Percentiles rank a stretch among this genome's conserved stretches.
Evolutionary conservation across 2,113 vertebrate genomes (phyloP).

Genomic region (Halcyon senegalensis): DNA sequence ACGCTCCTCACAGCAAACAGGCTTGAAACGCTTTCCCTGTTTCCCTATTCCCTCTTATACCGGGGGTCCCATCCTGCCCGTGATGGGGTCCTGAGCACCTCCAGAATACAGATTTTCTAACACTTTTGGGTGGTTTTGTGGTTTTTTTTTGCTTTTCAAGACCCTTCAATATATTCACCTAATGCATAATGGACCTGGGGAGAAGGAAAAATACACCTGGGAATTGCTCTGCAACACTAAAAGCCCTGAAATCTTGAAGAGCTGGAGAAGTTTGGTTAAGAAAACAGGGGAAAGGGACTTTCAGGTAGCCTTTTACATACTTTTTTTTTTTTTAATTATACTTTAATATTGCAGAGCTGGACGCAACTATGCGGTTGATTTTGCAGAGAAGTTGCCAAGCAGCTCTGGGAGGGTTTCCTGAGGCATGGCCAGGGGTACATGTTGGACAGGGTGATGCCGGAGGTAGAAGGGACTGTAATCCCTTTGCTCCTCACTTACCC

Average conservation of each 20-base stretch:
- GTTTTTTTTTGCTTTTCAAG: neutral
- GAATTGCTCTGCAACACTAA: neutral
- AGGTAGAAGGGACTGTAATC: neutral
- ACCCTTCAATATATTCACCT: neutral
- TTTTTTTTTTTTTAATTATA: neutral
- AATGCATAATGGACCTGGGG: neutral
- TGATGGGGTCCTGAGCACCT: neutral
- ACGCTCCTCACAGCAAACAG: neutral
- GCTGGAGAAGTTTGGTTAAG: neutral
- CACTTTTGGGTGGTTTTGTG: neutral
- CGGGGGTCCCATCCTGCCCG: too few species aligned
- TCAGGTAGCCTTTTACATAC: neutral
- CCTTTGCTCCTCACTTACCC: neutral
- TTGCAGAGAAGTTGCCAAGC: neutral
- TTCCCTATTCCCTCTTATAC: neutral
- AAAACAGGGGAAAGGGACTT: neutral
- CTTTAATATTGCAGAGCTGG: neutral
- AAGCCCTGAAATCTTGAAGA: neutral
- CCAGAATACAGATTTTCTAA: neutral
- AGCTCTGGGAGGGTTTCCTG: neutral
- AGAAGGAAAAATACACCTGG: neutral
- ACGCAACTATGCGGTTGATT: neutral
- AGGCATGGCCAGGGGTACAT: accelerated
- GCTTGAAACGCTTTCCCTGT: neutral
- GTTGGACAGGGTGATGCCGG: neutral